Percentiles rank a stretch among this genome's conserved stretches.
Evolutionary conservation across 2,888 invertebrate genomes (phyloP).

Genomic region (Nomada flava): DNA sequence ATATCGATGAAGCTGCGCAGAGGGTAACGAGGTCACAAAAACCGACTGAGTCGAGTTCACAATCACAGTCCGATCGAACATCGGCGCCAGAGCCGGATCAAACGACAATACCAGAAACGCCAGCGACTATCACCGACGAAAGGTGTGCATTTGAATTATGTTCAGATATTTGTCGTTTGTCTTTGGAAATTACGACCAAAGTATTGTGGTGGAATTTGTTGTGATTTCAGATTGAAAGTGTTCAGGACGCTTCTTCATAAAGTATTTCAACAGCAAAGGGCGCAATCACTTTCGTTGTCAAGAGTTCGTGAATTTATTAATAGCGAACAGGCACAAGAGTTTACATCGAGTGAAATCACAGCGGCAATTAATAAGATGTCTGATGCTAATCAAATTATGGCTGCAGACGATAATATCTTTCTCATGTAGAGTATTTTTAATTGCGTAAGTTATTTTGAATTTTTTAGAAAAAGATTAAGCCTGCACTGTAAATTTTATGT

Average conservation of each 20-base stretch:
- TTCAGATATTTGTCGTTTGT: not conserved
- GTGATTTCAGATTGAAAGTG: conserved; percentile 85
- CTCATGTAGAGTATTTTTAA: conserved; percentile 87
- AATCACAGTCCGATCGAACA: conserved; percentile 14
- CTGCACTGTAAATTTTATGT: conserved; percentile 5
- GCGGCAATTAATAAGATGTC: conserved; percentile 94
- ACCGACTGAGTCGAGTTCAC: not conserved
- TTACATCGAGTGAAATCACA: conserved; percentile 89
- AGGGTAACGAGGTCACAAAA: conserved; percentile 72
- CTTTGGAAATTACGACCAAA: not conserved
- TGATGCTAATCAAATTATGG: conserved; percentile 96
- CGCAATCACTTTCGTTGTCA: conserved; percentile 89
- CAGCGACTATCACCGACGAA: conserved; percentile 82
- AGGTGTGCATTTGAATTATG: conserved; percentile 72
- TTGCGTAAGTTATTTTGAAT: conserved; percentile 21
- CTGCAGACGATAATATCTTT: conserved; percentile 93
- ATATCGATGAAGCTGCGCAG: conserved; percentile 73
- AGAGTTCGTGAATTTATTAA: conserved; percentile 89
- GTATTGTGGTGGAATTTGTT: not conserved
- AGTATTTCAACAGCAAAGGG: conserved; percentile 91
- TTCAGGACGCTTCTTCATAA: conserved; percentile 91
- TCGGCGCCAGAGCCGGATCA: conserved; percentile 13
- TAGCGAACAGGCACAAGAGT: conserved; percentile 87
- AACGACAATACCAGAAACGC: conserved; percentile 51
- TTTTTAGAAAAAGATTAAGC: conserved; percentile 5